phyloP scores from a whole-genome alignment of 2,113 vertebrate genomes.

The Erpornis zantholeuca region DNA sequence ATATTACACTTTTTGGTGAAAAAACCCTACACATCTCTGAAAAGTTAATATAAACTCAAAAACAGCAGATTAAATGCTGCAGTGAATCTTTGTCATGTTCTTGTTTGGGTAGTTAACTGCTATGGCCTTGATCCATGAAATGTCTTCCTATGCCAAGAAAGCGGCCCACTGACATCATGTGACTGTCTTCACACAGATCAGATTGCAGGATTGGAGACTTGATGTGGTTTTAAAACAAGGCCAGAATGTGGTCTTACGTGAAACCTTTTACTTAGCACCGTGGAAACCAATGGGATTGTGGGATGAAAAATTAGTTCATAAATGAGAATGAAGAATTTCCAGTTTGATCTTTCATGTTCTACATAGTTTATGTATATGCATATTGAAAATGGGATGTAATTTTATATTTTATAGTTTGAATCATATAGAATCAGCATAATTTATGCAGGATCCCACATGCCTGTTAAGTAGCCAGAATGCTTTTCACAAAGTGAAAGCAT shows the following conservation, averaged over 20 bases:
- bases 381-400: constrained; percentile 29
- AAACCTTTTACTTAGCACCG: neutral
- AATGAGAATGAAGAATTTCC: neutral
- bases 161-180: neutral
- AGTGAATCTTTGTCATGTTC: neutral
- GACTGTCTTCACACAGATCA: neutral
- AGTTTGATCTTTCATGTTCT: neutral
- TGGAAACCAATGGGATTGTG: neutral
- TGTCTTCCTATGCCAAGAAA: neutral
- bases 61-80: neutral
- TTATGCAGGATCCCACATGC: constrained; percentile 44
- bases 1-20: neutral
- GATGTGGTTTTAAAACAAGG: neutral
- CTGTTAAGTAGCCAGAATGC: constrained; percentile 26
- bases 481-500: neutral
- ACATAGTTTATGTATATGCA: neutral
- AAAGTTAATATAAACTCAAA: neutral
- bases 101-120: neutral
- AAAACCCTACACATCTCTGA: neutral
- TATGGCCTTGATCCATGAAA: neutral
- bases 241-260: neutral
- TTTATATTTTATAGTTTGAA: constrained; percentile 33
- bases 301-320: neutral
- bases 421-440: constrained; percentile 39
- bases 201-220: neutral